These are phyloP conservation scores for Metalampra italica DNA, from an alignment of 2,888 invertebrate genomes.

Conservation along the genomic window DNA sequence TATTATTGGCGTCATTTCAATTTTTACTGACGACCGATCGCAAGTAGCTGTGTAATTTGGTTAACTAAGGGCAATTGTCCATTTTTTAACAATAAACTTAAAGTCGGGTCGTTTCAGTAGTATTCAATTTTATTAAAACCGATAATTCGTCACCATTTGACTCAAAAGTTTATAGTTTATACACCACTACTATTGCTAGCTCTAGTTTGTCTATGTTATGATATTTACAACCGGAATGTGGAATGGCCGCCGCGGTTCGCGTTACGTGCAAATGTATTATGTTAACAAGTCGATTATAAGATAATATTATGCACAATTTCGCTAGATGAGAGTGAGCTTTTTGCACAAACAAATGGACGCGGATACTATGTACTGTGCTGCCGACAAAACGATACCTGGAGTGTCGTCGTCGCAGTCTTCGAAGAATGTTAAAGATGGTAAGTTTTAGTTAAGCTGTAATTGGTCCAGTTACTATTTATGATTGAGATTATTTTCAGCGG, in stretches of 20 bases:
- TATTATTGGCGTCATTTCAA: too few relatives aligned
- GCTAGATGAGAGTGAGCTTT: slow-evolving; percentile 79
- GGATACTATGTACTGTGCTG: slow-evolving; percentile 84
- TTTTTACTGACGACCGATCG: too few relatives aligned
- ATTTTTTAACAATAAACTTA: too few relatives aligned
- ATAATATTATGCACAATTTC: slow-evolving; percentile 67
- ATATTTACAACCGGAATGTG: slow-evolving; percentile 77
- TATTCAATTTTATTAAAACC: too few relatives aligned
- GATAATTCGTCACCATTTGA: too few relatives aligned
- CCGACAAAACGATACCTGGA: slow-evolving; percentile 86
- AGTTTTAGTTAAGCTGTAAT: slow-evolving; percentile 63
- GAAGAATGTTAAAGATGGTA: slow-evolving; percentile 87
- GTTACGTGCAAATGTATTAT: slow-evolving; percentile 57
- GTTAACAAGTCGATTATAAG: slow-evolving; percentile 48
- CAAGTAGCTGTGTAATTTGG: too few relatives aligned
- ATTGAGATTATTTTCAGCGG: neutral
- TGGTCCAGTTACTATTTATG: slow-evolving; percentile 4
- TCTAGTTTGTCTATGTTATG: slow-evolving; percentile 11
- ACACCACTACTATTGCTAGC: too few relatives aligned
- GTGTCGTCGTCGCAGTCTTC: slow-evolving; percentile 84
- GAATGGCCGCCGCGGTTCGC: slow-evolving; percentile 74
- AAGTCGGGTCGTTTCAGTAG: too few relatives aligned
- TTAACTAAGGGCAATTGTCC: too few relatives aligned
- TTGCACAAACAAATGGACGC: slow-evolving; percentile 42
- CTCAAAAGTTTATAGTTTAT: too few relatives aligned